phyloP scores from a whole-genome alignment of 1,140 invertebrate species.

The Drepana arcuata region DNA sequence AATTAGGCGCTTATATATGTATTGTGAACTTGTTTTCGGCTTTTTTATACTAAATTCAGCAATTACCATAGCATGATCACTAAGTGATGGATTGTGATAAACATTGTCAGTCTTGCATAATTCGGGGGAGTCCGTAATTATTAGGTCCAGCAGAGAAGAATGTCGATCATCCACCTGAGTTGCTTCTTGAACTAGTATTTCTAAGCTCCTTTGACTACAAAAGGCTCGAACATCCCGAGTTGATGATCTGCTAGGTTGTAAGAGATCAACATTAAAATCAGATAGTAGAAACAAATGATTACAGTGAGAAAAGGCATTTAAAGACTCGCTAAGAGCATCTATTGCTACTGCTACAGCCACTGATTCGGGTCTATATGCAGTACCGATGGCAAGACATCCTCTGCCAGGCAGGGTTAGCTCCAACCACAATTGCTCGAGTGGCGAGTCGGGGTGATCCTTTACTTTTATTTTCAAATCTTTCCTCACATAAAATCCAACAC shows the following conservation, averaged over 20 bases:
- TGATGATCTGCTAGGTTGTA: background rate
- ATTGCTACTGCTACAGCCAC: background rate
- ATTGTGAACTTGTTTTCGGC: background rate
- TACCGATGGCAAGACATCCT: conserved; percentile 6
- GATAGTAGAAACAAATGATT: conserved; percentile 9
- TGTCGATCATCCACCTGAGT: conserved; percentile 1
- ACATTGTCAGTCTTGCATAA: background rate
- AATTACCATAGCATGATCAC: conserved; percentile 8
- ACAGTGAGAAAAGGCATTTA: conserved; percentile 5
- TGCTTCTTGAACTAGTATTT: conserved; percentile 6
- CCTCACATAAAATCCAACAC: conserved; percentile 6
- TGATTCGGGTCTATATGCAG: conserved; percentile 14
- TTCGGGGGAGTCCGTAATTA: background rate
- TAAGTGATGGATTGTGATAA: conserved; percentile 3
- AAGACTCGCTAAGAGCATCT: conserved; percentile 9
- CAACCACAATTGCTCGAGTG: conserved; percentile 18
- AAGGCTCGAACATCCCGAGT: conserved; percentile 2
- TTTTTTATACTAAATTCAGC: conserved; percentile 5
- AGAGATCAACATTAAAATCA: conserved; percentile 16
- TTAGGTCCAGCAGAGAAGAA: conserved; percentile 1
- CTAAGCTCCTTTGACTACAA: conserved; percentile 7
- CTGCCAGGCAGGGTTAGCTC: conserved; percentile 4
- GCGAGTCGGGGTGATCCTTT: conserved; percentile 2
- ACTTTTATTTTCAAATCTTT: conserved; percentile 2
- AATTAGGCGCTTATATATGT: background rate